These are phyloP conservation scores for Lampris incognitus DNA, from an alignment of 2,113 vertebrate genomes.

Conservation along the genomic window DNA sequence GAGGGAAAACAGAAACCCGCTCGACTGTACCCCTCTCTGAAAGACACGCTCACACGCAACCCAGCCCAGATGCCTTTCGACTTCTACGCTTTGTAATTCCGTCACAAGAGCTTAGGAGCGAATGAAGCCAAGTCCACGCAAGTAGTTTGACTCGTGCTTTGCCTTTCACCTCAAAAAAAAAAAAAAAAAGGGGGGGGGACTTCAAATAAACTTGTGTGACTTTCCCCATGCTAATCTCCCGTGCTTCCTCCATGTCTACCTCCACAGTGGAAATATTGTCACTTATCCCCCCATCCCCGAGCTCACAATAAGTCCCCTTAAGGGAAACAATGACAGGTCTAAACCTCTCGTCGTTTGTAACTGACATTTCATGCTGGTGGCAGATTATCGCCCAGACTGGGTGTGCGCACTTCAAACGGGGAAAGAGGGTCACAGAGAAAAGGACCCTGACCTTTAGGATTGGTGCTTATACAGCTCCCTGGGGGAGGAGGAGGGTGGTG, in stretches of 20 bases:
- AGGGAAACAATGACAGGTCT: constrained; percentile 53
- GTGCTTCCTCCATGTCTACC: constrained; percentile 41
- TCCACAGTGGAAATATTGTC: constrained; percentile 47
- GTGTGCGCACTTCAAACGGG: constrained; percentile 71
- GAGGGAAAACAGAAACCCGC: not conserved
- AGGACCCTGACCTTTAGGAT: constrained; percentile 77
- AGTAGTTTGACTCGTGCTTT: no score
- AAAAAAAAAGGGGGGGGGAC: no score
- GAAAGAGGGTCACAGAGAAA: constrained; percentile 68
- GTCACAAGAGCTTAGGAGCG: not conserved
- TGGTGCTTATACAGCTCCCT: constrained; percentile 71
- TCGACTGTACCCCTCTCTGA: no score
- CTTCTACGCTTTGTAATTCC: not conserved
- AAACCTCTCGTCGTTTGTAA: constrained; percentile 74
- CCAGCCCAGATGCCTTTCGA: not conserved
- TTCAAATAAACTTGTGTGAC: constrained; percentile 5
- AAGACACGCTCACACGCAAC: not conserved
- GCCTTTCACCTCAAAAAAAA: no score
- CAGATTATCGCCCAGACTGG: constrained; percentile 78
- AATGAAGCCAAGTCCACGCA: not conserved
- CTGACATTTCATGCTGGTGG: constrained; percentile 75
- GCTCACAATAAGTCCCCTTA: constrained; percentile 53
- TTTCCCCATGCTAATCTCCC: constrained; percentile 28
- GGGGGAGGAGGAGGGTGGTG: constrained; percentile 22
- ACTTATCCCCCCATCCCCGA: constrained; percentile 19